Evolutionary conservation across 92 coral and sea anemone species (phyloP), one percentile per base, ranked within the genome.

Genomic region (Meandrina meandrites): DNA sequence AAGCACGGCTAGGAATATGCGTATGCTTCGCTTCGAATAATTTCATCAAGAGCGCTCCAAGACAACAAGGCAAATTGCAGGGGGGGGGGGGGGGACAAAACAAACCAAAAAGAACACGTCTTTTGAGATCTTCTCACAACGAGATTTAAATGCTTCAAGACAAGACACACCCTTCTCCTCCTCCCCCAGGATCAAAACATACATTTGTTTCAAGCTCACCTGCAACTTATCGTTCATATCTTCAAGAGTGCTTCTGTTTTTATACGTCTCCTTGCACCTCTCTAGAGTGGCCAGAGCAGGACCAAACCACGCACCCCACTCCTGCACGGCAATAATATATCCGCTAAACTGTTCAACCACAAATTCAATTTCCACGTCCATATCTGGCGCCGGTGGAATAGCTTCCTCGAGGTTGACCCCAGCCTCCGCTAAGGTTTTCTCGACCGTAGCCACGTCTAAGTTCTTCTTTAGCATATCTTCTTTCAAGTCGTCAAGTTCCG

Each of bases 251-350:
- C 82, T 74, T 74, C 90, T 88, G 84, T 89, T 93, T 78, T 83
- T 47, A 74, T 91, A 84, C 18, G 84, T 80, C 37, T 89, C 93
- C 69, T 90, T 88, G 40, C 99, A 97, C 66, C 86, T 90, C 79
- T 89, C 95, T 19, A 97, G 91, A 35, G 94, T 92, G 37, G 96
- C 96, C 90, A 89, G 90, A 21, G 99, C 99, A 35, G 95, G 94
- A 27, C 87, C 85, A 90, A 97, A 95, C 99, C 99, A 97, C 81
- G 92, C 90, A 37, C 93, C 78, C 99, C 99, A 97, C 86, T 97
- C 99, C 67, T 93, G 94, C 30, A 95, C 99, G 47, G 96, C 93
- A 36, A 87, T 82, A 78, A 88, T 90, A 54, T 93, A 97, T 78
- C 93, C 97, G 32, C 84, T 84, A 74, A 95, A 94, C 84, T 93